Base-by-base conservation (phyloP, 2,888 invertebrate genomes). In the Pelosia muscerda region DNA sequence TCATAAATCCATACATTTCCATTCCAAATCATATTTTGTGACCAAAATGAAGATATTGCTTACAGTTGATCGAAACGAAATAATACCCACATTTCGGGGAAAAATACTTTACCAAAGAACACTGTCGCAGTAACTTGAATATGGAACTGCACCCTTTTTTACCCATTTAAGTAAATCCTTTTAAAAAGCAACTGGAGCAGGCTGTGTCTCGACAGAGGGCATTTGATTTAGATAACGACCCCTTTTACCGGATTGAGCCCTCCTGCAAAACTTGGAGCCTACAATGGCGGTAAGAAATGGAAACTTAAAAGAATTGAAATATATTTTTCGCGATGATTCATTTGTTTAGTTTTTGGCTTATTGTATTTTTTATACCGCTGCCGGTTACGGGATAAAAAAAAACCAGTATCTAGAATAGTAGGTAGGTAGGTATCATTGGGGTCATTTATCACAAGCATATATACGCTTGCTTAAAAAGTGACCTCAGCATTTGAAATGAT, bases 181-280 rank as follows among this genome's bases (percentile, higher is more conserved):
- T 81, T 81, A 81, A 85, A 81, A 83, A 79, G 73, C 79, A 75
- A 76, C 78, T 81, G 66, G 73, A 74, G 76, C 84, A 81, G 76
- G 80, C 84, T 81, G 83, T 75, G 78, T 79, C 81, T 75, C 71
- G 81, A 68, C 72, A 70, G 75, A 77, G 85, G 84, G 83, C 78
- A 80, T 85, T 83, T 86, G 86, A 86, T 86, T 86, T 85, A 86
- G 86, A 85, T 85, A 85, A 82, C 77, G 75, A 77, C 62, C 81
- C 82, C 79, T 81, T 74, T 72, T 68, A 67, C 71, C 68, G 71
- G 70, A 71, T 74, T 66, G 73, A 69, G 68, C 68, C 76, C 78
- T 71, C 55, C 31, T 53, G 49, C 22, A 25, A n/a, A 19, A 63
- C 53, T 57, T 56, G 58, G 19, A 28, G 31, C 53, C 57, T 62